Conservation (phyloP, 2,888 invertebrate species). For the Rapana venosa region DNA sequence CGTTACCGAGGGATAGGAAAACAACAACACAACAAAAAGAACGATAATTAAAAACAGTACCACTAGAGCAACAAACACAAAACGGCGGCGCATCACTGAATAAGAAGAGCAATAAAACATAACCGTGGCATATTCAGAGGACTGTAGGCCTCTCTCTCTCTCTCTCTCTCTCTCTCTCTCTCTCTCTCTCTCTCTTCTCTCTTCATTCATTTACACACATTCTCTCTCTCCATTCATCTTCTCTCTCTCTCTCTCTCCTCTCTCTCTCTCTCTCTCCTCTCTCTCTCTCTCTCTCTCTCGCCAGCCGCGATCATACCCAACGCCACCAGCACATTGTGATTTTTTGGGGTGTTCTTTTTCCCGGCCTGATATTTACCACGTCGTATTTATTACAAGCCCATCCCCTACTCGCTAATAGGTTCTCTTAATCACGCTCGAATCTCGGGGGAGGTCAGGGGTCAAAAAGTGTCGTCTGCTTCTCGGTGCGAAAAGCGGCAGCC, state of each 20-base stretch:
- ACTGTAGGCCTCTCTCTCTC: no score
- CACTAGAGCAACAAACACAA: no score
- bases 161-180: no score
- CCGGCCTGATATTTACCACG: not conserved
- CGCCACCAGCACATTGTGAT: not conserved
- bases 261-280: not conserved
- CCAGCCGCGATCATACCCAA: not conserved
- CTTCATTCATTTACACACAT: no score
- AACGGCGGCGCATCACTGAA: no score
- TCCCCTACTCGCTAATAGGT: slow-evolving; percentile 4
- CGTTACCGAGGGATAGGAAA: no score
- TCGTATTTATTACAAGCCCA: slow-evolving; percentile 16
- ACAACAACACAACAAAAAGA: no score
- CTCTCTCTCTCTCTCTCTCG: not conserved
- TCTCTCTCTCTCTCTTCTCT: not conserved
- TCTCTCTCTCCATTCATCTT: not conserved
- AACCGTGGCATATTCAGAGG: no score
- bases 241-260: not conserved
- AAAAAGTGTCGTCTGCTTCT: not conserved
- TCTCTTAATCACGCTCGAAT: slow-evolving; percentile 22
- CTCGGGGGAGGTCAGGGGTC: slow-evolving; percentile 17
- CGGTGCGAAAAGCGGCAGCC: not conserved
- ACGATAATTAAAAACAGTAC: no score
- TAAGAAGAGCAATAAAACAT: no score
- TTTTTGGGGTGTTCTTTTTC: not conserved